Evolutionary conservation across 1,140 invertebrate genomes (phyloP), one percentile per base, ranked within the genome.

Genomic region (Lysiphlebus fabarum): DNA sequence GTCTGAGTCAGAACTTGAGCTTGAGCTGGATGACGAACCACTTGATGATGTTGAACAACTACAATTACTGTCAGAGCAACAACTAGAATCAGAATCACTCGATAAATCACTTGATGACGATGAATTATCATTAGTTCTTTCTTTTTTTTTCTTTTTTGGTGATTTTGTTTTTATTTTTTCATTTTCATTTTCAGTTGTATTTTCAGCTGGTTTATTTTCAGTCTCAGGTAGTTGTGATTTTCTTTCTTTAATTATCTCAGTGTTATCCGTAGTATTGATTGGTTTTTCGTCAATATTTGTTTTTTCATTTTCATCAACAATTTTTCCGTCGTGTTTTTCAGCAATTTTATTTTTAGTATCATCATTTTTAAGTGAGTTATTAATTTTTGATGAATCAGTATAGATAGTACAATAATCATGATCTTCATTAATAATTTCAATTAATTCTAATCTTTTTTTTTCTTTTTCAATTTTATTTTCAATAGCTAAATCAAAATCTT

Each of bases 61-160:
- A 67, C 90, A 92, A 74, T 91, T 89, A 4, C 85, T 85, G 6
- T 88, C 89, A 70, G 86, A 87, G 65, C 90, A 91, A 70, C 86
- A 89, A 57, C 83, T 85, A 4, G 88, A 89, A 67, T 88, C 88
- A 36, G 83, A 86, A 60, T 89, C 87, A 70, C 86, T 89, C 34
- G 87, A 90, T 7, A 87, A 89, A 61, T 86, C 87, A 63, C 84
- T 88, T 1, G 85, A 26, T 26, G 17, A 85, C 7, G 85, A 86
- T 7, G 84, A 83, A 49, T n/a, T n/a, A n/a, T 67, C 74, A 17
- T 75, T 11, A 40, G 37, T 48, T 12, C 9, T 45, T 56, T 55
- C 55, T 36, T 60, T 60, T 58, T 79, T 80, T 2, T 75, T 73
- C 10, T 73, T 70, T 33, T 80, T 80, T 55, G 77, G 77, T 41